A percentile compares a stretch with the other conserved stretches of the same genome.
Conservation (phyloP, 35 echinoderm and acorn worm species). For the Eucidaris tribuloides region DNA sequence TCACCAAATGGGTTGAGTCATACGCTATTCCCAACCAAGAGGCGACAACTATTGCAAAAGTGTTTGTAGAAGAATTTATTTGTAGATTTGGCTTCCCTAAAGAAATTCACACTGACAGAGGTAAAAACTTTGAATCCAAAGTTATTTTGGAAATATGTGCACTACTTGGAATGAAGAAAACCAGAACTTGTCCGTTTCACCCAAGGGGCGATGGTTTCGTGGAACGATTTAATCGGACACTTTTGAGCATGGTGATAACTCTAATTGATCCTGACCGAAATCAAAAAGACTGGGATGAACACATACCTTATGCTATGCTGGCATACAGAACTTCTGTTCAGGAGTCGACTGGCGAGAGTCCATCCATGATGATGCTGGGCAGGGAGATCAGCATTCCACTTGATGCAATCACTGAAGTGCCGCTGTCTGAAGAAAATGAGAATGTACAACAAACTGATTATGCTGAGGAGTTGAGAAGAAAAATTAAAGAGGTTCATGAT, state of each 20-base stretch:
- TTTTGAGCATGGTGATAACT: background rate
- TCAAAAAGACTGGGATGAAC: constrained; percentile 44
- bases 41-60: constrained; percentile 35
- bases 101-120: constrained; percentile 42
- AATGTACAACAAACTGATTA: background rate
- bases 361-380: constrained; percentile 27
- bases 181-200: constrained; percentile 11
- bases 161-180: constrained; percentile 38
- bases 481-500: too few species aligned
- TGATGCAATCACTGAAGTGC: too few species aligned
- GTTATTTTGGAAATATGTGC: constrained; percentile 33
- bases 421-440: background rate
- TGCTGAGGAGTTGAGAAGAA: too few species aligned
- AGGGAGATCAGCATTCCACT: background rate
- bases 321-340: constrained; percentile 38
- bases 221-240: constrained; percentile 26
- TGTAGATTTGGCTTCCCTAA: constrained; percentile 4
- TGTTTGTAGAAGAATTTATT: constrained; percentile 20
- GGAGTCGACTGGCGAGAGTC: constrained; percentile 22
- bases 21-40: constrained; percentile 33
- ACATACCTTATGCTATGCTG: constrained; percentile 10
- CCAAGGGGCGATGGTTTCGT: constrained; percentile 25
- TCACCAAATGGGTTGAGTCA: constrained; percentile 34
- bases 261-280: background rate
- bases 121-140: constrained; percentile 36